Base-by-base conservation (phyloP, 53 echinoderm and acorn worm genomes). In the Holothuria scabra region DNA sequence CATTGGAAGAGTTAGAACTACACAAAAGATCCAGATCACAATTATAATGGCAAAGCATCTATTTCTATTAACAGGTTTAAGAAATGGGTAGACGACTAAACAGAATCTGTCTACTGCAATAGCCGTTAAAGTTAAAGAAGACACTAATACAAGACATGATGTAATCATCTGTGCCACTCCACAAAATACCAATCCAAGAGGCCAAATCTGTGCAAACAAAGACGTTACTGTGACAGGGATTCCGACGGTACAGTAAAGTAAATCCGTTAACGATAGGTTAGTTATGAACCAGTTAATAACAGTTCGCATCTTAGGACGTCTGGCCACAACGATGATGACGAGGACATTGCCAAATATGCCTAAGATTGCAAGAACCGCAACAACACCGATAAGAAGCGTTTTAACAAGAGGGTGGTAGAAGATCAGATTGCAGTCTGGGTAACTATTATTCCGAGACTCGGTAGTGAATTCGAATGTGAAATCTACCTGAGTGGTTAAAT, bases 81-180 rank as follows among this genome's bases (percentile, higher is more conserved):
- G 75, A 66, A 95, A 91, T 11, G 95, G 95, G 72, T 93, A 95
- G 0, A 95, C 95, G 12, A 95, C 95, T 14, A 95, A 89, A 76
- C 95, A 95, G 67, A 95, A 95, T 28, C 95, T 87, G 63, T 95
- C 95, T n/a, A 91, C 89, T 19, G 95, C 95, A 28, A 95, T 93
- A 12, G 90, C 92, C 20, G 93, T 91, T 38, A 95, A 79, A 0
- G 95, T 95, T 8, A 95, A 65, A 14, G 95, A 91, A 21, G 95
- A 95, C 25, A 93, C 93, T 57, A 93, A 89, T 31, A 93, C 91
- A 52, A 84, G 79, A 28, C 89, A 87, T 18, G 88, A 89, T 7
- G 93, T 91, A 16, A 91, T 87, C 87, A 91, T 90, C 19, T 57
- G 82, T 12, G 83, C 83, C 11, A 95, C 59, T 29, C 89, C 66